A percentile compares a stretch with the other conserved stretches of the same genome.
These are phyloP conservation scores for Argya squamiceps DNA, from an alignment of 2,797 vertebrate genomes.

Conservation along the genomic window DNA sequence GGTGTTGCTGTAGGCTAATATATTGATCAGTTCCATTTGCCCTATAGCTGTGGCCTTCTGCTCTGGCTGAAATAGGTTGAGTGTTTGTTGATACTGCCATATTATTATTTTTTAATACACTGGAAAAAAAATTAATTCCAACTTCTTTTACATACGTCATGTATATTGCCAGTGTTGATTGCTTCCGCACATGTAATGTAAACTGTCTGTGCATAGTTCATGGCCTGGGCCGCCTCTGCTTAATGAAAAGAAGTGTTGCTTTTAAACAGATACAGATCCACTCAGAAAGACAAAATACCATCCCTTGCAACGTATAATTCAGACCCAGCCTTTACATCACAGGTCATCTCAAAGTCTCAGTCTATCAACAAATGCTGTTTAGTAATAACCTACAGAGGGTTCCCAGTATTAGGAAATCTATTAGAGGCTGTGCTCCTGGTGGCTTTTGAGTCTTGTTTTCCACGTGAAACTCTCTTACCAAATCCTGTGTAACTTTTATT, in stretches of 20 bases:
- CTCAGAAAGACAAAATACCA: constrained; percentile 67
- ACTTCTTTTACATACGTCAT: constrained; percentile 70
- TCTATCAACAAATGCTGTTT: constrained; percentile 38
- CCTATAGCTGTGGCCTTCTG: constrained; percentile 58
- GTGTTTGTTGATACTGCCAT: constrained; percentile 67
- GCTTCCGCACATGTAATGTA: constrained; percentile 72
- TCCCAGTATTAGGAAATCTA: constrained; percentile 10
- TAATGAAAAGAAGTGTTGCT: constrained; percentile 67
- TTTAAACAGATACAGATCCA: constrained; percentile 70
- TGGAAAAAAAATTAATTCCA: constrained; percentile 70
- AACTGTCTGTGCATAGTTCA: constrained; percentile 67
- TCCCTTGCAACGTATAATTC: constrained; percentile 59
- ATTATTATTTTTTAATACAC: constrained; percentile 76
- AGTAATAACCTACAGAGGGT: constrained; percentile 53
- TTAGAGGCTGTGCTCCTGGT: background rate
- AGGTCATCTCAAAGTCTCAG: constrained; percentile 66
- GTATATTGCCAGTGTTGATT: constrained; percentile 71
- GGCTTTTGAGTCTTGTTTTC: background rate
- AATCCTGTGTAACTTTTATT: background rate
- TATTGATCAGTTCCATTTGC: constrained; percentile 61
- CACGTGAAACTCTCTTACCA: background rate
- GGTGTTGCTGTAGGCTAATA: constrained; percentile 45
- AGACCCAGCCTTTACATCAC: constrained; percentile 66
- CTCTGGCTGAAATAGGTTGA: constrained; percentile 67
- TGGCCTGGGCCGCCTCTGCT: constrained; percentile 57